Conservation (phyloP, 2,113 vertebrate genomes). For the Equus quagga region DNA sequence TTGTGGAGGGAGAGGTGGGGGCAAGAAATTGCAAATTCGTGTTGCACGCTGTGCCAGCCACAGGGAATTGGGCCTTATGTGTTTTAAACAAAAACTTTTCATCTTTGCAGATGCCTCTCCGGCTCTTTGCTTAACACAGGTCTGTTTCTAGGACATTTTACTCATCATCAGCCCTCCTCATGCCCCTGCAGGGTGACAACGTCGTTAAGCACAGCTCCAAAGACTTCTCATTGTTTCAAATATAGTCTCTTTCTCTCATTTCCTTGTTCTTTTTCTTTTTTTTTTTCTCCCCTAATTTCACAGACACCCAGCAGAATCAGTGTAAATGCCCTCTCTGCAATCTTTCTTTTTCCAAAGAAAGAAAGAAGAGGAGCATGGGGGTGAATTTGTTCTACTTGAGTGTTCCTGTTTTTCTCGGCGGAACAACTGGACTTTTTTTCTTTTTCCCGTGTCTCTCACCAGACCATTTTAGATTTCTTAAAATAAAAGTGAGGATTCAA, state of each 20-base stretch:
- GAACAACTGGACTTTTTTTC: constrained; percentile 60
- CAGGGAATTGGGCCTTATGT: constrained; percentile 49
- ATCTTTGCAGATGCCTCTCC: constrained; percentile 68
- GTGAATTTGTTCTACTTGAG: constrained; percentile 44
- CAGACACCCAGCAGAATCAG: constrained; percentile 38
- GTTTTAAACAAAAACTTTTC: constrained; percentile 76
- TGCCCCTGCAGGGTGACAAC: background rate
- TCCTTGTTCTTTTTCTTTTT: background rate
- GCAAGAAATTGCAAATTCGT: constrained; percentile 78
- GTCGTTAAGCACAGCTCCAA: constrained; percentile 1
- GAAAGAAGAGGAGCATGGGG: background rate
- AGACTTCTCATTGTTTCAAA: constrained; percentile 65
- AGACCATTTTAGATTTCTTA: constrained; percentile 76
- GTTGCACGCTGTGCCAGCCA: constrained; percentile 65
- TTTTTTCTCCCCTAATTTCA: constrained; percentile 27
- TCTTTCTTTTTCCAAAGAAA: constrained; percentile 33
- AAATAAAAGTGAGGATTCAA: constrained; percentile 79
- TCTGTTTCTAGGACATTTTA: constrained; percentile 68
- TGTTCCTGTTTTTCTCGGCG: constrained; percentile 70
- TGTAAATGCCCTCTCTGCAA: background rate
- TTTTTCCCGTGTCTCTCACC: constrained; percentile 61
- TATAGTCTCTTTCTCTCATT: constrained; percentile 53
- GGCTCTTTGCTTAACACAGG: constrained; percentile 52
- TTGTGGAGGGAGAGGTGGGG: background rate
- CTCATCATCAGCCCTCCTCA: constrained; percentile 47